Conservation (phyloP, 2,113 vertebrate genomes). For the Crocuta crocuta region DNA sequence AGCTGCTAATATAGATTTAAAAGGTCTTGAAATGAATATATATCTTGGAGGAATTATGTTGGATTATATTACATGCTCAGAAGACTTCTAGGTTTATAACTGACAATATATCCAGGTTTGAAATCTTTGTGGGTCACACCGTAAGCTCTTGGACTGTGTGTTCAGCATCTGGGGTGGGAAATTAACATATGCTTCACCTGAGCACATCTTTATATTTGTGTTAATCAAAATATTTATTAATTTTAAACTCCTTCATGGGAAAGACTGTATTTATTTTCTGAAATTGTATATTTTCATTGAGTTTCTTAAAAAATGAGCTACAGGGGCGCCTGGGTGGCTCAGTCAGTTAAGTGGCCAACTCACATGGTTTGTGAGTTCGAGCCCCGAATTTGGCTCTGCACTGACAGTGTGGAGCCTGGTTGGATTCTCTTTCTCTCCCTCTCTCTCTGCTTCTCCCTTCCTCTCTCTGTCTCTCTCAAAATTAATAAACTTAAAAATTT, state of each 20-base stretch:
- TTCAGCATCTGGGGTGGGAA: background rate
- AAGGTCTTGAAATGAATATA: background rate
- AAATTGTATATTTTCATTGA: conserved; percentile 7
- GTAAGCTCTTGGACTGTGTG: background rate
- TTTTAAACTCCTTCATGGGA: background rate
- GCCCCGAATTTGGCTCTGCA: too few relatives aligned
- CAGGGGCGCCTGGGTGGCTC: too few relatives aligned
- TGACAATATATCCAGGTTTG: background rate
- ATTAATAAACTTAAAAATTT: too few relatives aligned
- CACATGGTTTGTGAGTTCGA: too few relatives aligned
- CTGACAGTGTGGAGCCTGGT: too few relatives aligned
- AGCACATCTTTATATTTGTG: background rate
- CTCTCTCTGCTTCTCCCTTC: too few relatives aligned
- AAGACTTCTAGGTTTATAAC: background rate
- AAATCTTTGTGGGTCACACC: background rate
- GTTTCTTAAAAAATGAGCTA: background rate
- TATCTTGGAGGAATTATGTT: conserved; percentile 3
- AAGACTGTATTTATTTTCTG: background rate
- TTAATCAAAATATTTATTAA: conserved; percentile 14
- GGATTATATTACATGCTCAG: background rate
- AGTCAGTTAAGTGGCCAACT: too few relatives aligned
- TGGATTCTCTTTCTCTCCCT: too few relatives aligned
- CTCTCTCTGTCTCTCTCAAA: too few relatives aligned
- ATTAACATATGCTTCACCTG: background rate
- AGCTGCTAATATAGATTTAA: background rate